Percentiles rank a stretch among this genome's conserved stretches.
These are phyloP conservation scores for Ferdinandea cuprea DNA, from an alignment of 2,888 invertebrate genomes.

Conservation along the genomic window DNA sequence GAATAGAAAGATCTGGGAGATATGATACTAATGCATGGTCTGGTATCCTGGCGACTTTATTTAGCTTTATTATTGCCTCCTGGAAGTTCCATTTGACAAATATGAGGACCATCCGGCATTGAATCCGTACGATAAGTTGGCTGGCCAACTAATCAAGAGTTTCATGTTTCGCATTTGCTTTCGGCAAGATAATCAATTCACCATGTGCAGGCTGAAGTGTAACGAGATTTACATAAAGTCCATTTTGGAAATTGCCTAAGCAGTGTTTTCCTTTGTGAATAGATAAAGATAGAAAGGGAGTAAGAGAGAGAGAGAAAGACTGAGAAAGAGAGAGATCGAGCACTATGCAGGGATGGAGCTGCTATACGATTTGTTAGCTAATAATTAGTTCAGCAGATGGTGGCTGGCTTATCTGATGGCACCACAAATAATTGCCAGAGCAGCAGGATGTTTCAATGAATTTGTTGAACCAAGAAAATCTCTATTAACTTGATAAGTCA, in stretches of 20 bases:
- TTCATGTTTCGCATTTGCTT: conserved; percentile 44
- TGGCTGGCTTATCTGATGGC: conserved; percentile 6
- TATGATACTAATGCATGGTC: conserved; percentile 12
- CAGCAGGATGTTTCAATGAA: conserved; percentile 4
- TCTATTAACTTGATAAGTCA: not conserved
- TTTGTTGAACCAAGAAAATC: not conserved
- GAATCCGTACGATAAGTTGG: not conserved
- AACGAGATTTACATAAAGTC: not conserved
- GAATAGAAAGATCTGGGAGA: conserved; percentile 39
- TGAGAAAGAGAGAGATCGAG: no score
- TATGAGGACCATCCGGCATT: not conserved
- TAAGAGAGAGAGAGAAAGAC: no score
- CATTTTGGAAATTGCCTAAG: not conserved
- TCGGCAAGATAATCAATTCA: conserved; percentile 49
- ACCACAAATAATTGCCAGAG: conserved; percentile 19
- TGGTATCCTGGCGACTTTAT: conserved; percentile 14
- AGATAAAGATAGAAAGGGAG: not conserved
- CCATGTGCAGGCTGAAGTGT: conserved; percentile 12
- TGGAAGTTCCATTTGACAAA: conserved; percentile 3
- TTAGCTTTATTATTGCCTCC: not conserved
- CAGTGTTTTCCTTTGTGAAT: not conserved
- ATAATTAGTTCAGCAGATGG: not conserved
- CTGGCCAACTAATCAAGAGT: conserved; percentile 47
- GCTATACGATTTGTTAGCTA: no score
- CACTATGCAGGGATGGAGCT: no score